Base-by-base conservation (phyloP, 1,140 invertebrate genomes). In the Microplitis demolitor region DNA sequence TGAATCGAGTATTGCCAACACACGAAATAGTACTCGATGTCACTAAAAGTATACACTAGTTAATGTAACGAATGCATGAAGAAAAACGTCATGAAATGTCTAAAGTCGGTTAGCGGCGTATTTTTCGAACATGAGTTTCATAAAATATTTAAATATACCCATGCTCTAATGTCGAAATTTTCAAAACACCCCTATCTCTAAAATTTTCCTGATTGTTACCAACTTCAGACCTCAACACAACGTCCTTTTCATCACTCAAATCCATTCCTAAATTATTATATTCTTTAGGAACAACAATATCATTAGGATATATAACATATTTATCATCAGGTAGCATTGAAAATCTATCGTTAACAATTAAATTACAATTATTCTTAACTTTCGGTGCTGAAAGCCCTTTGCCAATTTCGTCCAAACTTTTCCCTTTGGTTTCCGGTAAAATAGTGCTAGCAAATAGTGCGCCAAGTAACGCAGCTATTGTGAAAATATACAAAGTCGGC, bases 351-450 rank as follows among this genome's bases (percentile, higher is more conserved):
- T 14, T 8, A 13, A 54, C 16, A 6, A 67, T 16, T 16, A 58
- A 34, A 68, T 16, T 39, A 24, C 24, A 16, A 39, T 24, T 37
- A 37, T 13, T 35, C n/a, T 56, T 34, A 2, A 50, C 11, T 63
- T 51, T 53, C 0, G 39, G 6, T 39, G 56, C 16, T 2, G 88
- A 89, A 66, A 92, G 92, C 72, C 86, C 86, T 24, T 81, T 88
- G 84, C 93, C 92, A 39, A 96, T 95, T 80, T 96, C 93, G 24
- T 92, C 90, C n/a, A 95, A 84, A 51, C 90, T 91, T 76, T 92
- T 92, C 5, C 92, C 92, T 81, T 93, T 92, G 0, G 95, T 97
- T 84, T 97, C 95, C 0, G 94, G 94, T 0, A 96, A 85, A 77
- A 92, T 90, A 9, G 91, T 87, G 2, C 90, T 84, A 13, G 91